Evolutionary conservation across 2,888 invertebrate species (phyloP), one percentile per base, ranked within the genome.

Genomic region (Sinotaia quadrata): DNA sequence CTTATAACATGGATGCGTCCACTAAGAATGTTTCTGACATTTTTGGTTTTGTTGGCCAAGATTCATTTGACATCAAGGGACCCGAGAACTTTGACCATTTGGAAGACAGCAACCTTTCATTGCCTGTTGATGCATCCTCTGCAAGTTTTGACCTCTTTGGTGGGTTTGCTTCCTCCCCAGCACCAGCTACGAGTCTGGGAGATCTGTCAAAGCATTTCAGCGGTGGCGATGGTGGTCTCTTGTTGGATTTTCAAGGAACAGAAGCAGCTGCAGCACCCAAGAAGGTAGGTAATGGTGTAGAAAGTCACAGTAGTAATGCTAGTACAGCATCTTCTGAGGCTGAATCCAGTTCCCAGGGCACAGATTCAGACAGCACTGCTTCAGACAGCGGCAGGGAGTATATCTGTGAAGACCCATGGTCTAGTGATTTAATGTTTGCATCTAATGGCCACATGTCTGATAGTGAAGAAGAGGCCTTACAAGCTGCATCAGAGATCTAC

Each of bases 401-500:
- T 47, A 60, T 68, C 31, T 68, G 74, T 60, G 57, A 66, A 27
- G 67, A 68, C 18, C 51, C 66, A n/a, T 33, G 34, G 47, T 59
- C 34, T 27, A 58, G 54, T 29, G 52, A 44, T 4, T 57, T 49
- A 10, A 37, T 60, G 2, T 52, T 59, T 10, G 33, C 67, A 10
- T 15, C 44, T 24, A n/a, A 49, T 27, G 57, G 8, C 8, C 36
- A 44, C 2, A 27, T 31, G 12, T 44, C n/a, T 12, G 57, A 67
- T 24, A 57, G 63, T 67, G 75, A 75, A 51, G 72, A 75, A 31
- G 60, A 72, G 34, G 72, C 73, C 29, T 58, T 76, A 24, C 67
- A 71, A 52, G 49, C 75, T 62, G 78, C 79, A n/a, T 77, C 76
- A 70, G 82, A 81, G 68, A 76, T 82, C n/a, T 82, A 82, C 65